These are phyloP conservation scores for Mesembrinibis cayennensis DNA, from an alignment of 2,113 vertebrate species.

Conservation along the genomic window DNA sequence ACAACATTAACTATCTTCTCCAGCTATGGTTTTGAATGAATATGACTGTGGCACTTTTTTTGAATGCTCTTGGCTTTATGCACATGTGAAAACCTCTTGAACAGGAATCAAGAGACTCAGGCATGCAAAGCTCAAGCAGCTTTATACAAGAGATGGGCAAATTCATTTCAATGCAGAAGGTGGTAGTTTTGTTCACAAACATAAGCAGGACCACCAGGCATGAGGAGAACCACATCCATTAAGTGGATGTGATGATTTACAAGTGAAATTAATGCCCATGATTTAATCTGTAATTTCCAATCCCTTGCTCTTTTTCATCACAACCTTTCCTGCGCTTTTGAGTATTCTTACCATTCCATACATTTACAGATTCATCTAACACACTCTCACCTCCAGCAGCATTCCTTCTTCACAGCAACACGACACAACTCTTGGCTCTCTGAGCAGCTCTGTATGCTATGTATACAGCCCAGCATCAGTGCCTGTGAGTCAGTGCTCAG, in stretches of 20 bases:
- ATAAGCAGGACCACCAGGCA: not conserved
- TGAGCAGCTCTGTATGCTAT: not conserved
- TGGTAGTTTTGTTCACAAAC: not conserved
- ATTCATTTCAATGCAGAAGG: not conserved
- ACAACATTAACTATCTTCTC: not conserved
- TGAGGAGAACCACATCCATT: not conserved
- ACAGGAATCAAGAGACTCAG: not conserved
- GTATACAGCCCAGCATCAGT: not conserved
- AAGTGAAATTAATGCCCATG: not conserved
- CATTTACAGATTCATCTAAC: not conserved
- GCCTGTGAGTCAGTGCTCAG: not conserved
- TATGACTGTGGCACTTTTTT: not conserved
- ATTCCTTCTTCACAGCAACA: not conserved
- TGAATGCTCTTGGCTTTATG: not conserved
- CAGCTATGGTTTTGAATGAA: not conserved
- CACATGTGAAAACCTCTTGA: not conserved
- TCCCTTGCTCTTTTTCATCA: not conserved
- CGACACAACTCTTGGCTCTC: accelerated
- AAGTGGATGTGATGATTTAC: not conserved
- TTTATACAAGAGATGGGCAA: not conserved
- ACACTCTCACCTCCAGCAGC: not conserved
- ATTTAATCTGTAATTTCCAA: not conserved
- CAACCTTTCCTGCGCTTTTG: not conserved
- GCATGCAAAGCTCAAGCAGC: not conserved
- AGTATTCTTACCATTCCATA: not conserved